Evolutionary conservation across 2,113 vertebrate species (phyloP).

Genomic region (Spea bombifrons): DNA sequence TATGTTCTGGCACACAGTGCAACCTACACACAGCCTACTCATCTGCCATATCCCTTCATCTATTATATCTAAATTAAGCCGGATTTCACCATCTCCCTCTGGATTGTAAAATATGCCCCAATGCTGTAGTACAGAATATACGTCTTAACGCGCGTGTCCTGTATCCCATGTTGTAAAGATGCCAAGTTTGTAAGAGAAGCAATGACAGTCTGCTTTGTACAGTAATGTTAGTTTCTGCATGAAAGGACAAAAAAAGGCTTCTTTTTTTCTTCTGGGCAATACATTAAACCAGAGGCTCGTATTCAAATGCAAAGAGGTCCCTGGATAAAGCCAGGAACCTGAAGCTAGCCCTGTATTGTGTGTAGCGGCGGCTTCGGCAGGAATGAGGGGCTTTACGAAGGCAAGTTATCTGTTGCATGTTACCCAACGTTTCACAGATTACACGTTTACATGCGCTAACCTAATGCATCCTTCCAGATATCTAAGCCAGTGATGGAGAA

Average conservation of each 20-base stretch:
- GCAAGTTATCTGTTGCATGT: not conserved
- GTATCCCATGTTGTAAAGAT: no score
- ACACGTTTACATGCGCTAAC: not conserved
- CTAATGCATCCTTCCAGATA: slow-evolving; percentile 58
- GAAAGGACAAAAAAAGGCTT: not conserved
- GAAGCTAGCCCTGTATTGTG: not conserved
- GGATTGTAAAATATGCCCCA: no score
- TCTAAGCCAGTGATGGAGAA: slow-evolving; percentile 89
- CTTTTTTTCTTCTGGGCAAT: not conserved
- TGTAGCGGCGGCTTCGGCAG: no score
- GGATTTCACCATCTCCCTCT: no score
- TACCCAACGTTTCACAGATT: not conserved
- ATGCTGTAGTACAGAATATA: no score
- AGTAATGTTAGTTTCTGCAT: slow-evolving; percentile 23
- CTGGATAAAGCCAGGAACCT: not conserved
- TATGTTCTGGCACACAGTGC: no score
- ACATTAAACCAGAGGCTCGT: not conserved
- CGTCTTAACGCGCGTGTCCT: no score
- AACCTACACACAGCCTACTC: no score
- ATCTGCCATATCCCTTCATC: no score
- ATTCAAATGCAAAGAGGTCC: slow-evolving; percentile 5
- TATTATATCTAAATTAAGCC: no score
- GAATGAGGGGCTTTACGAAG: no score
- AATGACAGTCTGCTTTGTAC: slow-evolving; percentile 1
- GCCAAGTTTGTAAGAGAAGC: no score